These are phyloP conservation scores for Tragelaphus buxtoni DNA, from an alignment of 2,113 vertebrate species.

Conservation along the genomic window DNA sequence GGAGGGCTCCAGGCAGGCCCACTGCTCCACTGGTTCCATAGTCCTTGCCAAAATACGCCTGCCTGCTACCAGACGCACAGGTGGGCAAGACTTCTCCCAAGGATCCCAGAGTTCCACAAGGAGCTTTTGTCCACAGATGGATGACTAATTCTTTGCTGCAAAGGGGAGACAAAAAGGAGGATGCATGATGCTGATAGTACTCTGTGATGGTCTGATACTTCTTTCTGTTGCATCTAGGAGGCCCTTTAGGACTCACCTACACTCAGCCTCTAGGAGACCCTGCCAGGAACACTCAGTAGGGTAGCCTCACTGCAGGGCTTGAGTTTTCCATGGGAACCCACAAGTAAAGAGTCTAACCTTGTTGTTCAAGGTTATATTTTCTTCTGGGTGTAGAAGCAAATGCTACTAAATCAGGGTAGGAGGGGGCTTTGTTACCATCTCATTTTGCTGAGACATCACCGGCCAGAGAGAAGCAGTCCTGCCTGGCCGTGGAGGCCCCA, in stretches of 20 bases:
- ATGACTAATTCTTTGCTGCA: neutral
- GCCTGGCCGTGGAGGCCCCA: fast-evolving
- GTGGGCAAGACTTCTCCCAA: neutral
- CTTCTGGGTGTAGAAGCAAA: neutral
- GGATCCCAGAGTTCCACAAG: neutral
- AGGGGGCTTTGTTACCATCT: neutral
- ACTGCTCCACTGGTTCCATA: neutral
- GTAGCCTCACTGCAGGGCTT: neutral
- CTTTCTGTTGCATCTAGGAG: neutral
- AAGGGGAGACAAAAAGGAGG: neutral
- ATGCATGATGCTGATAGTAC: neutral
- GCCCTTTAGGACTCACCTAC: neutral
- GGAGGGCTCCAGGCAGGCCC: neutral
- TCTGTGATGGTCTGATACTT: neutral
- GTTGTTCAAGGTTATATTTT: neutral
- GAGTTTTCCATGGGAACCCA: neutral
- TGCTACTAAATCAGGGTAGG: neutral
- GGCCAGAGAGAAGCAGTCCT: neutral
- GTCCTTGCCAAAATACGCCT: neutral
- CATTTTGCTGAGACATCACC: neutral
- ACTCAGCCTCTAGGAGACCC: neutral
- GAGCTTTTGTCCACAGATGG: neutral
- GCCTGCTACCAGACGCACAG: neutral
- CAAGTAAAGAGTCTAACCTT: neutral
- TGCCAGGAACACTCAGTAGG: neutral